Base-by-base conservation (phyloP, 2,797 vertebrate species). In the Tiaroga cobitis region DNA sequence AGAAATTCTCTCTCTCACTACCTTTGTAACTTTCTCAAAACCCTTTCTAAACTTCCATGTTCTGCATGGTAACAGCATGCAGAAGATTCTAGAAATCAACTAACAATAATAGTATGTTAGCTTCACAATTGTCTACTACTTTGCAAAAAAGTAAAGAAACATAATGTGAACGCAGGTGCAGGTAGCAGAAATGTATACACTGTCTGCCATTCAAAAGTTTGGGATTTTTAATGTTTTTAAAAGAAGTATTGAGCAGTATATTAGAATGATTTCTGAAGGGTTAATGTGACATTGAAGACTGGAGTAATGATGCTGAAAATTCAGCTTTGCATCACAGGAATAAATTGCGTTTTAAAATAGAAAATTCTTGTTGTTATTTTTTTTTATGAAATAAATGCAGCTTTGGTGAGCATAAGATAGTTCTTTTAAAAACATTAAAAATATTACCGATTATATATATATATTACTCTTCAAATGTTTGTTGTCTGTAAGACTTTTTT, bases 41-140 rank as follows among this genome's bases (percentile, higher is more conserved):
- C 49, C 49, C 65, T 68, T 21, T n/a, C 49, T 41, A 54, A 63
- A 81, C 4, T 19, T 80, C 16, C 24, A 72, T 18, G 11, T 81
- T n/a, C 43, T 76, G 11, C 8, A n/a, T 16, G 29, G 51, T 43
- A 43, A 69, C 59, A 78, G 32, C 61, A 37, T 32, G 15, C 19
- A 56, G n/a, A 54, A 76, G 1, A n/a, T 69, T 84, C 63, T 67
- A 69, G 24, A 83, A 82, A 19, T 18, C n/a, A 73, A 11, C 29
- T 16, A 46, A 39, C 32, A 43, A 24, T 49, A 49, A 80, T 2
- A 32, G 59, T 49, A 49, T 18, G 15, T 15, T 51, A 79, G 26
- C 10, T 34, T 32, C 34, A 39, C 15, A 68, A 18, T 26, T 26
- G 15, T 41, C 37, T 34, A 49, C 37, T n/a, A 49, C 41, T 49